phyloP scores from a whole-genome alignment of 2,113 vertebrate genomes.

The Turnix velox region DNA sequence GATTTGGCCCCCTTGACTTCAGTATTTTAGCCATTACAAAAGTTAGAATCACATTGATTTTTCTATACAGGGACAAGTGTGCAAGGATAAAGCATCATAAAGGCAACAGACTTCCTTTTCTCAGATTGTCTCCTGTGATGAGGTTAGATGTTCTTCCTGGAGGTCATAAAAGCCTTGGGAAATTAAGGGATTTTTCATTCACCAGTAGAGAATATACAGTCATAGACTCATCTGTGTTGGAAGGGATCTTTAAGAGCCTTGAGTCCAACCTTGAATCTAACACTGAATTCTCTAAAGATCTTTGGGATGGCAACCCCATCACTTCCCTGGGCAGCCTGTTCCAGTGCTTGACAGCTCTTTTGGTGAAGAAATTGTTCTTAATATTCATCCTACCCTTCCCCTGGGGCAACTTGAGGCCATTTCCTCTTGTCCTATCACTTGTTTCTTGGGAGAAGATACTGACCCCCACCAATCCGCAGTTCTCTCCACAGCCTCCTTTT shows the following conservation, averaged over 20 bases:
- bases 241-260: not conserved
- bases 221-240: not conserved
- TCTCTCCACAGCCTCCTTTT: not conserved
- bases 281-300: not conserved
- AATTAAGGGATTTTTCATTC: not conserved
- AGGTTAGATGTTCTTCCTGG: rapidly evolving
- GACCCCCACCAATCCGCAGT: not conserved
- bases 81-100: not conserved
- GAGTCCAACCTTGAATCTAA: not conserved
- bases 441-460: not conserved
- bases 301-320: not conserved
- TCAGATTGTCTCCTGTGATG: not conserved
- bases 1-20: not conserved
- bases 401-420: not conserved
- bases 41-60: not conserved
- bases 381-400: not conserved
- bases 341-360: not conserved
- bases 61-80: not conserved
- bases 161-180: not conserved
- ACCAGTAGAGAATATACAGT: not conserved
- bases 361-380: not conserved
- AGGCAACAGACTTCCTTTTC: not conserved
- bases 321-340: not conserved
- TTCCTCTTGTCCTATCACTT: not conserved
- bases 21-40: not conserved